These are phyloP conservation scores for Notolabrus celidotus DNA, from an alignment of 2,797 vertebrate genomes.

Conservation along the genomic window DNA sequence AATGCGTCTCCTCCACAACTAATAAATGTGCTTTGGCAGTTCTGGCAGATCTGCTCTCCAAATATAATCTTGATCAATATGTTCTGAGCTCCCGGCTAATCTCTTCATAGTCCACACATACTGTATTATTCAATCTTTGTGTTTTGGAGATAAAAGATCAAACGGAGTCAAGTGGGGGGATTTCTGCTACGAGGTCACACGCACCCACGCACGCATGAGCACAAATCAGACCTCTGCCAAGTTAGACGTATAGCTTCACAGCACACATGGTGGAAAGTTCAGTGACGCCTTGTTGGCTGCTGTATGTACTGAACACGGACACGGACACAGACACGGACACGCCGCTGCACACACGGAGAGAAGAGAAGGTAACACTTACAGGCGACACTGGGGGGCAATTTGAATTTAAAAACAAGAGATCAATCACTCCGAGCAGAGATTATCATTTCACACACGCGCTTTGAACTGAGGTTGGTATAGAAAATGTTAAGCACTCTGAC, in stretches of 20 bases:
- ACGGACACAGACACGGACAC: neutral
- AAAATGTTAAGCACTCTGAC: slow-evolving; percentile 64
- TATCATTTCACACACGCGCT: slow-evolving; percentile 72
- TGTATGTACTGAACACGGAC: slow-evolving; percentile 4
- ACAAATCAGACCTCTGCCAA: slow-evolving; percentile 16
- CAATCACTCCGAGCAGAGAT: slow-evolving; percentile 66
- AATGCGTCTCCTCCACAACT: slow-evolving; percentile 38
- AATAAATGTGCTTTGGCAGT: slow-evolving; percentile 36
- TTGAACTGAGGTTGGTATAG: slow-evolving; percentile 51
- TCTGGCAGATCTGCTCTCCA: slow-evolving; percentile 29
- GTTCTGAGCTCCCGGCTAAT: slow-evolving; percentile 53
- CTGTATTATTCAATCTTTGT: slow-evolving; percentile 43
- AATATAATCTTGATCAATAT: slow-evolving; percentile 67
- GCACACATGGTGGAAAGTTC: neutral
- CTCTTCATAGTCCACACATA: slow-evolving; percentile 28
- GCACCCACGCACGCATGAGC: slow-evolving; percentile 1
- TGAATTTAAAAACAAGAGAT: slow-evolving; percentile 72
- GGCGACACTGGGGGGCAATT: slow-evolving; percentile 44
- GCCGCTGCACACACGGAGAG: slow-evolving; percentile 4
- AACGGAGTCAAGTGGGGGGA: slow-evolving; percentile 45
- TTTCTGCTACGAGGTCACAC: slow-evolving; percentile 42
- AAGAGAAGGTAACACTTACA: slow-evolving; percentile 45
- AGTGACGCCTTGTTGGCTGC: slow-evolving; percentile 11
- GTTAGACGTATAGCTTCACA: neutral
- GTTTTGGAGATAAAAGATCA: slow-evolving; percentile 66